Base-by-base conservation (phyloP, 2,113 vertebrate genomes). In the Sander vitreus region DNA sequence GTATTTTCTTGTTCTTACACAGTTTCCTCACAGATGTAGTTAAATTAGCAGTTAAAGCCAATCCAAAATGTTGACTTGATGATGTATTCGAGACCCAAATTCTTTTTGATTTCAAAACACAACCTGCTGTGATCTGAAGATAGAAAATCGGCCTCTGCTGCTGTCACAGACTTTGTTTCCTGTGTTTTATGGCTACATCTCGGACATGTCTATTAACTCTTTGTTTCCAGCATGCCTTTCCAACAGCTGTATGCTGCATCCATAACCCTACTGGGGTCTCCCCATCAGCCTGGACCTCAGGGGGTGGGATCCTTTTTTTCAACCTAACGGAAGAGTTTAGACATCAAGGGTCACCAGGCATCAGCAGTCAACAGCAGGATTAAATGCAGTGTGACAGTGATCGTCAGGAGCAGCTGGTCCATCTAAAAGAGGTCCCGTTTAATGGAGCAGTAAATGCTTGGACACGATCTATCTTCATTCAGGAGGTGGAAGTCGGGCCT, bases 341-440 rank as follows among this genome's bases (percentile, higher is more conserved):
- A 84, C 70, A 47, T 84, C 62, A 67, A 55, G 48, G 50, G 58
- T 78, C 67, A 86, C 12, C 65, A 74, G 10, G 60, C 54, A 80
- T 57, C 76, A 27, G 45, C 55, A 76, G 71, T 80, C 70, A 67
- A 45, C 77, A 80, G 74, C 1, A 55, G 87, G 76, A 89, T 80
- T 85, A 27, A 75, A 81, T 89, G 53, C 78, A 60, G 33, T 53
- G 45, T 76, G 65, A 67, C 63, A 65, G 39, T 65, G 88, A 94
- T 43, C 0, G 78, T 77, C 86, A 76, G 58, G 60, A 91, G 62
- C 93, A 92, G 89, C 88, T 86, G 92, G 39, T 50, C 5, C 0
- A 64, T 83, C 67, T 80, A 53, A 83, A 76, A 73, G 39, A 77
- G 63, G 33, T 76, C 77, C 60, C 50, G 16, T 84, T 90, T 84